Evolutionary conservation across 2,888 invertebrate genomes (phyloP), one percentile per base, ranked within the genome.

Genomic region (Tineola bisselliella): DNA sequence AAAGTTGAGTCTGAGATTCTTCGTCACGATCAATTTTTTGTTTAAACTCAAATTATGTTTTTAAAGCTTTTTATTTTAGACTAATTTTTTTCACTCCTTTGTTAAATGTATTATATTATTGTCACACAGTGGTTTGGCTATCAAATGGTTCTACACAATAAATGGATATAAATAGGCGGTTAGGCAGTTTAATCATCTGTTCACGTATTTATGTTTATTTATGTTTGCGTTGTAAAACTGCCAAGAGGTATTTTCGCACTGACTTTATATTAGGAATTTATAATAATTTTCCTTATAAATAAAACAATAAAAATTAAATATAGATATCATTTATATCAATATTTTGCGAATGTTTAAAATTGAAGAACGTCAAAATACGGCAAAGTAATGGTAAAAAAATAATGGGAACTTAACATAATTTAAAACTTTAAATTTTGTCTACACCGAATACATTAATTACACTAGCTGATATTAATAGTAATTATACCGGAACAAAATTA

Each of bases 11-110:
- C 13, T 15, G 31, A 15, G 58, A 58, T 58, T 33, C 19, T 15
- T 10, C 58, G 58, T 58, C 58, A 58, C 58, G 58, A 33, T 33
- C 15, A n/a, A 17, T 48, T 48, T 48, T 48, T 48, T 48, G 15
- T 48, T 48, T 15, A 25, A 48, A 48, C 48, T 3, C 3, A 17
- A 15, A 15, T 48, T 48, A 48, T 13, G n/a, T 10, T 48, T 48
- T 48, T 48, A 13, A 17, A 48, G n/a, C 48, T 48, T 13, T 48
- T 48, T 17, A 48, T 48, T 15, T 48, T 10, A 15, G 2, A 17
- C 15, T n/a, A n/a, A n/a, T 48, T 48, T 15, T n/a, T 48, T 48
- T 38, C 11, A 38, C 38, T 38, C n/a, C 38, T 38, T 10, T 38
- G 38, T 38, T 38, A 6, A 38, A 38, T n/a, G n/a, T n/a, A n/a